Evolutionary conservation across 2,888 invertebrate genomes (phyloP), one percentile per base, ranked within the genome.

Genomic region (Spisula solida): DNA sequence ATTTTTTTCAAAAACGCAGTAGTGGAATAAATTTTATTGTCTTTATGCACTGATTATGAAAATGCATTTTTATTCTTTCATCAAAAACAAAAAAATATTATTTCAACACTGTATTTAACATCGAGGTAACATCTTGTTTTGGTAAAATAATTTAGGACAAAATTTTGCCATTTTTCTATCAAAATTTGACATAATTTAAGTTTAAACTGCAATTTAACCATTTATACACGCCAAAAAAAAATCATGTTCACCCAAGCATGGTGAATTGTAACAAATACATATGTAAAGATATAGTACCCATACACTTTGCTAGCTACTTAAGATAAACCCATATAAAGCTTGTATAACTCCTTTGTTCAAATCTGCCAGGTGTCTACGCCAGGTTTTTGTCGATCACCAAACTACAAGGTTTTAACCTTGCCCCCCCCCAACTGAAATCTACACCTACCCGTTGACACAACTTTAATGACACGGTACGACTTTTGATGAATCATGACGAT

Each of bases 361-460:
- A 31, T 75, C 75, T 83, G 83, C 83, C 83, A 83, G 83, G 83
- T 83, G 83, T 83, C 51, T 41, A 34, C 48, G 48, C 29, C 29
- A 12, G 29, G 31, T 31, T 31, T 70, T 70, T 12, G 75, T 75
- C 5, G 60, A 66, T 66, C n/a, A 5, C 10, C 25, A 0, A 66
- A 66, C 6, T 25, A 66, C 60, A 66, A 66, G 25, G 25, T 66
- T 66, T 25, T 66, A 25, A 66, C 60, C 60, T 66, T 25, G n/a
- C 25, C 60, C 60, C 10, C 25, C 41, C 41, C 41, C 41, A 5
- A 41, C 41, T 51, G 25, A 25, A 25, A 66, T 6, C 0, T 66
- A 25, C 25, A 66, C 12, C n/a, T 25, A 25, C 60, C 60, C 60
- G 60, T 66, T 66, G 18, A 56, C 56, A 56, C 20, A n/a, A 56